Conservation (phyloP, 2,888 invertebrate genomes). For the Colletes collaris region DNA sequence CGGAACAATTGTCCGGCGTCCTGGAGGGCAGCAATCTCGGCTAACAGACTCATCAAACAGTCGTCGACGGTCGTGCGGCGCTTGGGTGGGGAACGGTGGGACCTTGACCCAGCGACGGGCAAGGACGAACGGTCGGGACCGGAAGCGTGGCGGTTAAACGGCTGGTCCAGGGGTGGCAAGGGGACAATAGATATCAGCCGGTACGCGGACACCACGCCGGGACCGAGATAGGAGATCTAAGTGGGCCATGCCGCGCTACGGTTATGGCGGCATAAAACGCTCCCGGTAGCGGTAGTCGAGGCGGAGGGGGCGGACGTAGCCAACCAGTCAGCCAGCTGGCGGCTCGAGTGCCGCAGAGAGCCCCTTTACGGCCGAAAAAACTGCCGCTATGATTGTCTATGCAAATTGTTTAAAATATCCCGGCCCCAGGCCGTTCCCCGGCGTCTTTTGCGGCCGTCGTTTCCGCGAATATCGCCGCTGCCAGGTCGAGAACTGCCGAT, state of each 20-base stretch:
- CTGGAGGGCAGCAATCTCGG: background rate
- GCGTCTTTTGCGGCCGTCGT: conserved; percentile 49
- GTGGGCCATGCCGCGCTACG: conserved; percentile 82
- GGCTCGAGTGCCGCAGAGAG: conserved; percentile 75
- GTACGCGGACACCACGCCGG: conserved; percentile 70
- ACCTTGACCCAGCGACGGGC: conserved; percentile 66
- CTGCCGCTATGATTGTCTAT: conserved; percentile 83
- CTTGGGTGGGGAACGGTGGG: conserved; percentile 13
- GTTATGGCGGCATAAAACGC: conserved; percentile 83
- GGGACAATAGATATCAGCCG: conserved; percentile 80
- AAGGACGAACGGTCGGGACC: conserved; percentile 60
- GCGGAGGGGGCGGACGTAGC: conserved; percentile 50
- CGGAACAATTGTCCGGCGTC: conserved; percentile 59
- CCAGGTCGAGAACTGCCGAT: conserved; percentile 20
- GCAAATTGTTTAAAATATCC: conserved; percentile 83
- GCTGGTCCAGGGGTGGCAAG: conserved; percentile 62
- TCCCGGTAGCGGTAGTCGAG: conserved; percentile 68
- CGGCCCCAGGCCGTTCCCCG: conserved; percentile 53
- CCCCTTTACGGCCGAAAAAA: conserved; percentile 82
- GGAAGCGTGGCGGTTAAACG: conserved; percentile 62
- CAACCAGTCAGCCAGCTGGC: conserved; percentile 62
- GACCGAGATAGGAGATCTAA: conserved; percentile 82
- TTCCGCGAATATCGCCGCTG: conserved; percentile 25
- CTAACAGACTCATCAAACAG: conserved; percentile 26
- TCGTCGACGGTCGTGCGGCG: conserved; percentile 13